These are phyloP conservation scores for Brachionus angularis DNA, from an alignment of 1,140 invertebrate genomes.

Conservation along the genomic window DNA sequence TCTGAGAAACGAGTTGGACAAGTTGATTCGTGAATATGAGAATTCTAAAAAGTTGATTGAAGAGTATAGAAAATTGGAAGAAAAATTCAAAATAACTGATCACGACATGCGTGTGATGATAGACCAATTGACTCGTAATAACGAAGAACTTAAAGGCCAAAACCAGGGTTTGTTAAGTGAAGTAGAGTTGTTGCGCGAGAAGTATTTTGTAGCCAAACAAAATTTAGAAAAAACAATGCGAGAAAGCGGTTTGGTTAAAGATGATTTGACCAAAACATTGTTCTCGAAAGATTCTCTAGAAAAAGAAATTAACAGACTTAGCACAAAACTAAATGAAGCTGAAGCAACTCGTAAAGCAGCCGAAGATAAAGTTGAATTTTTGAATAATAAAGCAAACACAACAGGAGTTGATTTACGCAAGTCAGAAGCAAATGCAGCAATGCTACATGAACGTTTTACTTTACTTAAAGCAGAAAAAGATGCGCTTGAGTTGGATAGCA, in stretches of 20 bases:
- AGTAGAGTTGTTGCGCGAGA: conserved; percentile 32
- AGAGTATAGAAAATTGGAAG: conserved; percentile 37
- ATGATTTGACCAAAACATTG: conserved; percentile 30
- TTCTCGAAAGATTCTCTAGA: conserved; percentile 17
- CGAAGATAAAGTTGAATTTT: conserved; percentile 43
- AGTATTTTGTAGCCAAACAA: conserved; percentile 43
- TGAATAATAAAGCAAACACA: conserved; percentile 29
- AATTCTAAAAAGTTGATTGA: conserved; percentile 43
- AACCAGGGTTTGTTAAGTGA: conserved; percentile 41
- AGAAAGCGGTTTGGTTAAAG: conserved; percentile 18
- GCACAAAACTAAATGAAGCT: conserved; percentile 3
- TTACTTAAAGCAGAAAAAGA: conserved; percentile 36
- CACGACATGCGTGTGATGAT: conserved; percentile 43
- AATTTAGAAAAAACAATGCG: conserved; percentile 44
- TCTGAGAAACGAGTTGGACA: conserved; percentile 27
- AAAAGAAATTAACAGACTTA: conserved; percentile 16
- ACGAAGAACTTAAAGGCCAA: conserved; percentile 39
- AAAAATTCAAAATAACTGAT: conserved; percentile 39
- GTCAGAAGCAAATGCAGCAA: conserved; percentile 44
- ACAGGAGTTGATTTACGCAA: conserved; percentile 21
- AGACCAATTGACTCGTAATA: conserved; percentile 39
- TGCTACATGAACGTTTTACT: conserved; percentile 42
- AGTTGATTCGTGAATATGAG: conserved; percentile 37
- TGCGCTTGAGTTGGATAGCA: conserved; percentile 25
- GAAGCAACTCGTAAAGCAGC: conserved; percentile 1